A percentile compares a stretch with the other conserved stretches of the same genome.
These are phyloP conservation scores for Heterodera schachtii DNA, from an alignment of 1,140 invertebrate species.

Conservation along the genomic window DNA sequence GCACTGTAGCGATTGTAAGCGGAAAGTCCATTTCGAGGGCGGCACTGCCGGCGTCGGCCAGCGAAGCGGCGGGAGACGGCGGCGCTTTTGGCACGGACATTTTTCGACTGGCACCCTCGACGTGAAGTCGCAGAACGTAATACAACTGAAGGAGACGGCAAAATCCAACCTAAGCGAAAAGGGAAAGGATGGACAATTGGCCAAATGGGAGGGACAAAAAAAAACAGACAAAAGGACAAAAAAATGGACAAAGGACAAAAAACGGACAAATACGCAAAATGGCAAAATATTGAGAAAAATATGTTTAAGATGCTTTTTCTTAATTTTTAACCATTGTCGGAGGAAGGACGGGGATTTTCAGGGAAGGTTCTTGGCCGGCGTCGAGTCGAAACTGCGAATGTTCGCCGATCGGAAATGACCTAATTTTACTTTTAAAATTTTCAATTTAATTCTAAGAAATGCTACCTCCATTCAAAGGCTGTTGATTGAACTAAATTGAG, in stretches of 20 bases:
- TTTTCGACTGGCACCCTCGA: neutral
- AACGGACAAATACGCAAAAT: no score
- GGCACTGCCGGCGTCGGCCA: neutral
- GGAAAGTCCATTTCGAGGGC: slow-evolving; percentile 79
- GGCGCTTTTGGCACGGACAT: neutral
- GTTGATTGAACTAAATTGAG: slow-evolving; percentile 24
- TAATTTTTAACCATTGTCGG: slow-evolving; percentile 71
- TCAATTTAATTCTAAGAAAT: slow-evolving; percentile 48
- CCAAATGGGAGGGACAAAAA: no score
- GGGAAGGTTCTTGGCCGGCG: slow-evolving; percentile 69
- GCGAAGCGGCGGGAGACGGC: slow-evolving; percentile 3
- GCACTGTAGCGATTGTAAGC: slow-evolving; percentile 79
- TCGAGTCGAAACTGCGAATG: slow-evolving; percentile 69
- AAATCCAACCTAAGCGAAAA: slow-evolving; percentile 70
- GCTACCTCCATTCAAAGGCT: slow-evolving; percentile 16
- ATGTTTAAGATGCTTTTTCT: no score
- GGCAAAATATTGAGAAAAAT: no score
- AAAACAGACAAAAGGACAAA: no score
- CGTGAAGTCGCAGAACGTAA: slow-evolving; percentile 76
- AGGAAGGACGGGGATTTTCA: slow-evolving; percentile 79
- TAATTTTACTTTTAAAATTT: neutral
- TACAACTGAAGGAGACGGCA: slow-evolving; percentile 80
- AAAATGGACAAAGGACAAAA: no score
- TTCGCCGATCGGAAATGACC: slow-evolving; percentile 43
- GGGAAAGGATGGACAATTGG: no score